Evolutionary conservation across 2,113 vertebrate genomes (phyloP).

Genomic region (Urocolius indicus): DNA sequence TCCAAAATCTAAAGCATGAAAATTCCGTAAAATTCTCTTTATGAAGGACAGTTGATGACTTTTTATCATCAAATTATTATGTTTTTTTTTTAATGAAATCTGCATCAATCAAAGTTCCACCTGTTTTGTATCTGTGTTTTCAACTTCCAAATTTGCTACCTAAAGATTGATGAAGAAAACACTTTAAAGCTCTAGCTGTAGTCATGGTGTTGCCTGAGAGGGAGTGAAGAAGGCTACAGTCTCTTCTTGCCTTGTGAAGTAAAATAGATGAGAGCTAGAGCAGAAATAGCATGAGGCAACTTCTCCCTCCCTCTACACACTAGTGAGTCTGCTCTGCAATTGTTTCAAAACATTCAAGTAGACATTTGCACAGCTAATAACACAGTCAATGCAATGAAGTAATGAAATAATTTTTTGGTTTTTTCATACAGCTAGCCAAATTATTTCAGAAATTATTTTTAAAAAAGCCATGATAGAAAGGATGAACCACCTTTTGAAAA

Average conservation of each 20-base stretch:
- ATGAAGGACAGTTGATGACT: neutral
- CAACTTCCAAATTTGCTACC: neutral
- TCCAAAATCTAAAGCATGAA: neutral
- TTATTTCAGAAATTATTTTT: neutral
- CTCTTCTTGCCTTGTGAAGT: neutral
- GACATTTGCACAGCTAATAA: neutral
- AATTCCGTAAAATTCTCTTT: neutral
- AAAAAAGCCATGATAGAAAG: neutral
- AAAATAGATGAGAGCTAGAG: neutral
- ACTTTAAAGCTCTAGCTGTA: neutral
- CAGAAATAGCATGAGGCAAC: neutral
- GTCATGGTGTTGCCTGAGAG: neutral
- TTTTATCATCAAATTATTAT: neutral
- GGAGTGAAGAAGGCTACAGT: neutral
- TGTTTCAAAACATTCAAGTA: neutral
- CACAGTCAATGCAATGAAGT: neutral
- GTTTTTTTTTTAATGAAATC: neutral
- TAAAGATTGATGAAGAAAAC: neutral
- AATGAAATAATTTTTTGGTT: neutral
- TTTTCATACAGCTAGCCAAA: neutral
- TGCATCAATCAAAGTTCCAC: neutral
- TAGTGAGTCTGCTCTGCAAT: neutral
- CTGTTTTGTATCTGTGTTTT: conserved; percentile 3
- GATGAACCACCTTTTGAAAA: neutral
- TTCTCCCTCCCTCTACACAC: neutral